Evolutionary conservation across 2,888 invertebrate genomes (phyloP), one percentile per base, ranked within the genome.

Genomic region (Pyrrhia umbra): DNA sequence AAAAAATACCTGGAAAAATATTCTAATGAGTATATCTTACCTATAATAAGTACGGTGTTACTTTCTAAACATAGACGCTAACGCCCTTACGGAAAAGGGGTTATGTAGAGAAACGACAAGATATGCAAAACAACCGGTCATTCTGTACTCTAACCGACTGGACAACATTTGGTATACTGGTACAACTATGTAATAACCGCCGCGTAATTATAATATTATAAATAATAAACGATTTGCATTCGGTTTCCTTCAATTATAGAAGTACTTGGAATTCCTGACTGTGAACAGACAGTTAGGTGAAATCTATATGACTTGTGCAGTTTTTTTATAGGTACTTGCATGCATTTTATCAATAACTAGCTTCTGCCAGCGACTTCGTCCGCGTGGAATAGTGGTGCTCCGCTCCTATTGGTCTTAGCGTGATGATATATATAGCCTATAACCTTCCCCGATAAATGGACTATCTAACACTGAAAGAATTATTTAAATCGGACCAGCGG

Each of bases 141-240:
- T n/a, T 61, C 60, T 45, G 50, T 54, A 62, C 23, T 39, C 27
- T 56, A 61, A 68, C 68, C 55, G 49, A 71, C 64, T 60, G 30
- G 59, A 46, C 76, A 60, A 68, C 81, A 72, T 72, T 81, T 79
- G 60, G 79, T 79, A 21, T 56, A 63, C 62, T 66, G 54, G 45
- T 37, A 67, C 68, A 51, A 77, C 74, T 79, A 65, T 77, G 80
- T 82, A 58, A 54, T 75, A 72, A 65, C 66, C 43, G 56, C 64
- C 45, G 71, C 62, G 79, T 83, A 83, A 84, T 84, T 84, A 87
- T 86, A 88, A 90, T 91, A 90, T 90, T 88, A 90, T 89, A 88
- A 89, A 91, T 91, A 90, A 89, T 89, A 89, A 85, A 86, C 88
- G 85, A 90, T 89, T 89, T 88, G 86, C 85, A 85, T 79, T 87